phyloP scores from a whole-genome alignment of 2,113 vertebrate genomes.

The Coreoperca whiteheadi region DNA sequence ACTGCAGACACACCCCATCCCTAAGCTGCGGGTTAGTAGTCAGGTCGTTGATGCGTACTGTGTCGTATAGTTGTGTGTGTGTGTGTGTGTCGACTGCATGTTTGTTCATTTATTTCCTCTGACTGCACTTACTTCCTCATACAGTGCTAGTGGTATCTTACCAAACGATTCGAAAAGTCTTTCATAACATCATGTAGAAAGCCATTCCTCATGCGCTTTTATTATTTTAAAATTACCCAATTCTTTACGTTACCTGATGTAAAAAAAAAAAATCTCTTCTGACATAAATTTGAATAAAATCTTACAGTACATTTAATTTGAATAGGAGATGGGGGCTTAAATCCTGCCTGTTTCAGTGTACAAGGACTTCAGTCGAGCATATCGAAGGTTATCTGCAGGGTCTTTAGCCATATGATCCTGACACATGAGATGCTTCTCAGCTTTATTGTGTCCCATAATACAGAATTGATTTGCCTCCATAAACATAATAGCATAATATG shows the following conservation, averaged over 20 bases:
- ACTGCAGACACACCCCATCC: slow-evolving; percentile 53
- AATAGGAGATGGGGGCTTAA: background rate
- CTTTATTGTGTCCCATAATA: slow-evolving; percentile 64
- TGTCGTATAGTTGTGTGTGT: slow-evolving; percentile 8
- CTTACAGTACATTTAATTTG: background rate
- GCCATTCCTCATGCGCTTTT: background rate
- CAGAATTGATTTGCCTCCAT: slow-evolving; percentile 76
- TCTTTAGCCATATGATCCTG: slow-evolving; percentile 50
- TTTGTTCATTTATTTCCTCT: slow-evolving; percentile 29
- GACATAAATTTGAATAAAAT: background rate
- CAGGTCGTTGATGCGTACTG: slow-evolving; percentile 46
- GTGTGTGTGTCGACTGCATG: slow-evolving; percentile 8
- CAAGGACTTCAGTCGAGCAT: background rate
- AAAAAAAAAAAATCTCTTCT: slow-evolving; percentile 23
- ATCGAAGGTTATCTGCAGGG: slow-evolving; percentile 34
- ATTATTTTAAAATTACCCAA: slow-evolving; percentile 2
- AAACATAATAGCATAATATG: slow-evolving; percentile 78
- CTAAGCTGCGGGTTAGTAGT: slow-evolving; percentile 18
- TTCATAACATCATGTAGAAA: background rate
- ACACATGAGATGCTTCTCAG: slow-evolving; percentile 39
- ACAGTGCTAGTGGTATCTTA: background rate
- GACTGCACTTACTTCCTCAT: slow-evolving; percentile 19
- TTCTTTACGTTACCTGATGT: background rate
- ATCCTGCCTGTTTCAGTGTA: slow-evolving; percentile 1
- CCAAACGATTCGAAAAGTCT: slow-evolving; percentile 5